Conservation (phyloP, 2,888 invertebrate species). For the Phania funesta region DNA sequence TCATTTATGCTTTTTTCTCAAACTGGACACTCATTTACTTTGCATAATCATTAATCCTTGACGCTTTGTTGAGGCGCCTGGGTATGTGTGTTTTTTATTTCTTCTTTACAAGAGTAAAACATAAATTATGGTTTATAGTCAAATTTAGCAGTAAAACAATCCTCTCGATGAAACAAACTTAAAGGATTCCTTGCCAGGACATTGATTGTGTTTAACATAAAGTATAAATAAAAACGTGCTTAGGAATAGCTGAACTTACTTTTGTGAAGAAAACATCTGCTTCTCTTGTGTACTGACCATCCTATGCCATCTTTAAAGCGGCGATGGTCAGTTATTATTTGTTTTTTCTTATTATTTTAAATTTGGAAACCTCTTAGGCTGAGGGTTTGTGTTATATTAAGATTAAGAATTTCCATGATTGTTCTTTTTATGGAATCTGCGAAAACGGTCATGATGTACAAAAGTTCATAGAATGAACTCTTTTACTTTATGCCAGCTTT, state of each 20-base stretch:
- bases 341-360: slow-evolving; percentile 2
- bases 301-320: background rate
- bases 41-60: slow-evolving; percentile 80
- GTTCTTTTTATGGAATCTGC: slow-evolving; percentile 60
- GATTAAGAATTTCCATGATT: slow-evolving; percentile 39
- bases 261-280: slow-evolving; percentile 66
- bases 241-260: slow-evolving; percentile 66
- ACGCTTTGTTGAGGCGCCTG: slow-evolving; percentile 69
- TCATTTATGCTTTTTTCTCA: slow-evolving; percentile 59
- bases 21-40: slow-evolving; percentile 72
- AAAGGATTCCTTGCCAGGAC: slow-evolving; percentile 48
- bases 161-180: slow-evolving; percentile 67
- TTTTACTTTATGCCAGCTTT: slow-evolving; percentile 42
- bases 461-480: slow-evolving; percentile 36
- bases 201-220: slow-evolving; percentile 27
- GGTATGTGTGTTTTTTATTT: slow-evolving; percentile 73
- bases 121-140: slow-evolving; percentile 80
- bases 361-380: slow-evolving; percentile 26
- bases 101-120: slow-evolving; percentile 73
- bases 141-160: slow-evolving; percentile 77
- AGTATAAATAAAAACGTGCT: slow-evolving; percentile 40
- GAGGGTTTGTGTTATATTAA: slow-evolving; percentile 58
- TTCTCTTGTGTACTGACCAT: slow-evolving; percentile 40
- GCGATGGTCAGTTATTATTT: slow-evolving; percentile 49
- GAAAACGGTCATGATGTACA: slow-evolving; percentile 9